Evolutionary conservation across 1,140 invertebrate genomes (phyloP), one percentile per base, ranked within the genome.

Genomic region (Phymastichus coffea): DNA sequence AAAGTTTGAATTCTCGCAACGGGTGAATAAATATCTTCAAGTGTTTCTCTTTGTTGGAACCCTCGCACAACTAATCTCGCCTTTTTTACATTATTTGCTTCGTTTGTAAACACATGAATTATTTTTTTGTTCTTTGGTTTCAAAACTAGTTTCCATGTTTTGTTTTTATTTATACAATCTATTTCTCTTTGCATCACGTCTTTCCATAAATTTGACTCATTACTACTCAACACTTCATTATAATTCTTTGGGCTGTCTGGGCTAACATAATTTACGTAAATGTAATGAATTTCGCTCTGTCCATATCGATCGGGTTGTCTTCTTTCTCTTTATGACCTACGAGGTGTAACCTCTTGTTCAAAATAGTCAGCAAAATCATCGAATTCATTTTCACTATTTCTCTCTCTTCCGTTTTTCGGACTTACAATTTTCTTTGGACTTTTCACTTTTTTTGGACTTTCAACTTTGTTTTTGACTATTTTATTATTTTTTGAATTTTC

Each of bases 101-200:
- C n/a, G n/a, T n/a, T n/a, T n/a, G n/a, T n/a, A n/a, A n/a, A n/a
- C n/a, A n/a, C n/a, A n/a, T n/a, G n/a, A n/a, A n/a, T n/a, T n/a
- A n/a, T n/a, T n/a, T n/a, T n/a, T n/a, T n/a, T n/a, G n/a, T n/a
- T n/a, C n/a, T n/a, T n/a, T n/a, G n/a, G n/a, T n/a, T n/a, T n/a
- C n/a, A n/a, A n/a, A 55, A 44, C 23, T 9, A 7, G 44, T 43
- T 55, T 55, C 40, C 14, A 14, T 43, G 12, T 55, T n/a, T 40
- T 43, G 28, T 26, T 38, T 22, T 2, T 43, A 3, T 25, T n/a
- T n/a, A n/a, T n/a, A n/a, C n/a, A n/a, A n/a, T n/a, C n/a, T n/a
- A n/a, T n/a, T n/a, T n/a, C n/a, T n/a, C n/a, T n/a, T n/a, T n/a
- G n/a, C n/a, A n/a, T n/a, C n/a, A n/a, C n/a, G n/a, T n/a, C n/a